phyloP scores from a whole-genome alignment of 2,113 vertebrate species.

The Antidorcas marsupialis region DNA sequence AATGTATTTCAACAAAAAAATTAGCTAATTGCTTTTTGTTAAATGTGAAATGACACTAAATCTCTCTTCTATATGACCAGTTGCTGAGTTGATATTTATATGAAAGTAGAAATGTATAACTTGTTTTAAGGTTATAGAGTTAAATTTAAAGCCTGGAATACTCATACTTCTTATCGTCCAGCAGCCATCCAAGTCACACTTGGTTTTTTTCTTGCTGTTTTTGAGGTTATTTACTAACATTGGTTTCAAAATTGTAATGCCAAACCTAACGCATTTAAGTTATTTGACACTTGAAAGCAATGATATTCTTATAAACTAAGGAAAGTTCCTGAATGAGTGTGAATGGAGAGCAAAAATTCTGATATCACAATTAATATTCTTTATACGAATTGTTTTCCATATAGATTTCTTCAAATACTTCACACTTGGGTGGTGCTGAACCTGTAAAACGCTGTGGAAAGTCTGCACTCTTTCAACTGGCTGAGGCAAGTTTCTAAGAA shows the following conservation, averaged over 20 bases:
- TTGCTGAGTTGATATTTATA: not conserved
- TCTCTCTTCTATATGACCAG: not conserved
- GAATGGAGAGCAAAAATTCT: not conserved
- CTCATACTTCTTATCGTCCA: not conserved
- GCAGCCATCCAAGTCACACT: not conserved
- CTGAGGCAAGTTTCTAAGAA: conserved; percentile 83
- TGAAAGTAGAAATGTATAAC: not conserved
- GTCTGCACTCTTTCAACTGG: conserved; percentile 86
- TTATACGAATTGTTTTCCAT: conserved; percentile 68
- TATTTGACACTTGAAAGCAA: not conserved
- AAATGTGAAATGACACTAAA: not conserved
- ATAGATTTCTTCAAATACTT: conserved; percentile 85
- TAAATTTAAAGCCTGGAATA: not conserved
- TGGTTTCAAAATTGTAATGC: not conserved
- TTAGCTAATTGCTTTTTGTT: not conserved
- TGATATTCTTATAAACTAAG: not conserved
- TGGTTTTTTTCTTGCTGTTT: not conserved
- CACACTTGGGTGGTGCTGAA: conserved; percentile 82
- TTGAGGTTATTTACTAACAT: not conserved
- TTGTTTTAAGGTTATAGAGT: not conserved
- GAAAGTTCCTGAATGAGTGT: not conserved
- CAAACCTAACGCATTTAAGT: not conserved
- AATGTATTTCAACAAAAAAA: not conserved
- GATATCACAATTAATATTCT: conserved; percentile 39
- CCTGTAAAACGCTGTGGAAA: conserved; percentile 86